These are phyloP conservation scores for Dermatemys mawii DNA, from an alignment of 2,113 vertebrate species.

Conservation along the genomic window DNA sequence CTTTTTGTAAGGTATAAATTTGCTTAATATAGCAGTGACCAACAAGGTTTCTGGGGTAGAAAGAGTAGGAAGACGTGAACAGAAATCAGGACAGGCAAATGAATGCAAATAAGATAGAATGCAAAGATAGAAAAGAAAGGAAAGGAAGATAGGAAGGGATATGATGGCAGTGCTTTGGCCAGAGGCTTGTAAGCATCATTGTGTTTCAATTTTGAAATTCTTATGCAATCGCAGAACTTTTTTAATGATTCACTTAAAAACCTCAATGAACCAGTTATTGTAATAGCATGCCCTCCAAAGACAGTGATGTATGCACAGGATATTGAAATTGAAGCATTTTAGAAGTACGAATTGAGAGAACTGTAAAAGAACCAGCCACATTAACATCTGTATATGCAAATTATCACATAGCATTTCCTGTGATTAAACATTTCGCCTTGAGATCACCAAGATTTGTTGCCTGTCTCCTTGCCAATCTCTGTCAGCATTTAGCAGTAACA, in stretches of 20 bases:
- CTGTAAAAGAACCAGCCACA: constrained; percentile 35
- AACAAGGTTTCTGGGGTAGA: neutral
- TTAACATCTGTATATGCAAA: neutral
- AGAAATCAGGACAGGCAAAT: constrained; percentile 31
- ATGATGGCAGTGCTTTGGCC: neutral
- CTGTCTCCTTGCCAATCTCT: constrained; percentile 5
- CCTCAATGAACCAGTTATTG: constrained; percentile 1
- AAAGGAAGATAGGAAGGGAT: constrained; percentile 41
- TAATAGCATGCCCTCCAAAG: constrained; percentile 9
- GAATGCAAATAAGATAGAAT: constrained; percentile 43
- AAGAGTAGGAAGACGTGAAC: constrained; percentile 30
- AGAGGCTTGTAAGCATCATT: constrained; percentile 36
- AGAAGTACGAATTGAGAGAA: constrained; percentile 40
- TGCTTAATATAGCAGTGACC: neutral
- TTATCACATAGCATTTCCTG: constrained; percentile 35
- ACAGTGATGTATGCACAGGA: constrained; percentile 2
- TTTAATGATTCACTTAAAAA: constrained; percentile 62
- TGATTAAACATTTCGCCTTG: constrained; percentile 1
- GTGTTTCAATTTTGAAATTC: constrained; percentile 34
- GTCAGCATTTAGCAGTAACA: neutral
- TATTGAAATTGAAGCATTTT: constrained; percentile 8
- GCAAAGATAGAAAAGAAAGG: constrained; percentile 29
- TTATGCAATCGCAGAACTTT: constrained; percentile 42
- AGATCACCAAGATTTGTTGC: constrained; percentile 5
- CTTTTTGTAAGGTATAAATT: neutral